phyloP scores from a whole-genome alignment of 2,113 vertebrate genomes.

The Nesoenas mayeri region DNA sequence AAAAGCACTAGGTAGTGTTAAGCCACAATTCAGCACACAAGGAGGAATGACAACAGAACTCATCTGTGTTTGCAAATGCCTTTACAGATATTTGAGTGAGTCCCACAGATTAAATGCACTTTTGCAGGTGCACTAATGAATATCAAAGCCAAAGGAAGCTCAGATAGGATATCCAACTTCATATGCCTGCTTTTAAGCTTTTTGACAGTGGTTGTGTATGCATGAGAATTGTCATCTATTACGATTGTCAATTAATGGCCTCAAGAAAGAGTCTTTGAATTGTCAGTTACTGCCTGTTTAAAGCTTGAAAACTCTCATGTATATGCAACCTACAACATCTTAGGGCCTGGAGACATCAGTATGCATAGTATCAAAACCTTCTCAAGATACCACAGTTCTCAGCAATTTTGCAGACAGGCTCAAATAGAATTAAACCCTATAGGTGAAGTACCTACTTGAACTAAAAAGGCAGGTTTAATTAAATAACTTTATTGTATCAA shows the following conservation, averaged over 20 bases:
- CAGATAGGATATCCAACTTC: background rate
- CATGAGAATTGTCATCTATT: background rate
- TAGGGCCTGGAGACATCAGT: background rate
- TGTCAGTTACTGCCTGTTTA: background rate
- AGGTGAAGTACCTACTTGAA: background rate
- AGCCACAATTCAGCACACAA: background rate
- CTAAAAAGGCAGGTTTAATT: background rate
- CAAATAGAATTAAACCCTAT: background rate
- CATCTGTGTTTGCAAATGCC: background rate
- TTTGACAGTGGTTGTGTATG: background rate
- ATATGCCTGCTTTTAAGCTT: background rate
- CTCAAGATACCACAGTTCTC: background rate
- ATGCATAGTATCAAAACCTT: background rate
- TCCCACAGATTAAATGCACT: background rate
- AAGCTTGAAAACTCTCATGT: background rate
- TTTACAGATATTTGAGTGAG: background rate
- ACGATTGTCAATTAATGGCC: background rate
- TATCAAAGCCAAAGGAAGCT: background rate
- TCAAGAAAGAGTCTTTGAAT: background rate
- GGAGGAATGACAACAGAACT: background rate
- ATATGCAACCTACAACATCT: background rate
- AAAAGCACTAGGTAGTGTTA: background rate
- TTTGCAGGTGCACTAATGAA: background rate
- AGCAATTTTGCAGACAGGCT: background rate
- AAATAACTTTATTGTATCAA: background rate